Evolutionary conservation across 2,888 invertebrate genomes (phyloP).

Genomic region (Netelia virgata): DNA sequence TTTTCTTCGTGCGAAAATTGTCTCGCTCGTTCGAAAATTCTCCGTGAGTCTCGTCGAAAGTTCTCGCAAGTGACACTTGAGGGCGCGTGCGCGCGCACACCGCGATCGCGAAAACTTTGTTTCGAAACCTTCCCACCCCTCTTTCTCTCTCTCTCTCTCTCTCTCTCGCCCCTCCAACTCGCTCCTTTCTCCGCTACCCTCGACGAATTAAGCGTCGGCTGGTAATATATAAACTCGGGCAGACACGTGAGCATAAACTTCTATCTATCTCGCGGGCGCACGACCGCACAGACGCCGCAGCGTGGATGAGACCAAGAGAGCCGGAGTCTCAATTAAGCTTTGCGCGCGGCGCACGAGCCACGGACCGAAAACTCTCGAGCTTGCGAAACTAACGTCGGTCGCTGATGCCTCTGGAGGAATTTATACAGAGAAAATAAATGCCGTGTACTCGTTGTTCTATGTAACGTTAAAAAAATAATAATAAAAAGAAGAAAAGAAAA

Average conservation of each 20-base stretch:
- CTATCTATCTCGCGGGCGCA: constrained; percentile 29
- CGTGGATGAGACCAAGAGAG: constrained; percentile 9
- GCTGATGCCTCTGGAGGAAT: constrained; percentile 35
- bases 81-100: not conserved
- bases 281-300: constrained; percentile 3
- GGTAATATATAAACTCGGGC: constrained; percentile 51
- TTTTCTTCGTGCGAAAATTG: not conserved
- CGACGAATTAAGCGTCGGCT: constrained; percentile 45
- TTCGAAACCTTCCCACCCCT: constrained; percentile 7
- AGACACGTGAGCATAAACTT: constrained; percentile 62
- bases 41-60: constrained; percentile 15
- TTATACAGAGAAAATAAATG: constrained; percentile 27
- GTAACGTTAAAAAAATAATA: too few species aligned
- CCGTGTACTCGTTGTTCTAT: not conserved
- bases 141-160: too few species aligned
- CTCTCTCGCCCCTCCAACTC: too few species aligned
- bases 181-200: too few species aligned
- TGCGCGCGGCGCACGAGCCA: constrained; percentile 8
- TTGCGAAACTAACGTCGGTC: constrained; percentile 41
- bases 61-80: constrained; percentile 15
- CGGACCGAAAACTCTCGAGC: constrained; percentile 42
- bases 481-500: too few species aligned
- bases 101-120: constrained; percentile 46
- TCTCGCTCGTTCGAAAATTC: constrained; percentile 25
- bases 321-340: constrained; percentile 63